Percentiles rank a stretch among this genome's conserved stretches.
Evolutionary conservation across 2,797 vertebrate species (phyloP).

Genomic region (Cryptoprocta ferox): DNA sequence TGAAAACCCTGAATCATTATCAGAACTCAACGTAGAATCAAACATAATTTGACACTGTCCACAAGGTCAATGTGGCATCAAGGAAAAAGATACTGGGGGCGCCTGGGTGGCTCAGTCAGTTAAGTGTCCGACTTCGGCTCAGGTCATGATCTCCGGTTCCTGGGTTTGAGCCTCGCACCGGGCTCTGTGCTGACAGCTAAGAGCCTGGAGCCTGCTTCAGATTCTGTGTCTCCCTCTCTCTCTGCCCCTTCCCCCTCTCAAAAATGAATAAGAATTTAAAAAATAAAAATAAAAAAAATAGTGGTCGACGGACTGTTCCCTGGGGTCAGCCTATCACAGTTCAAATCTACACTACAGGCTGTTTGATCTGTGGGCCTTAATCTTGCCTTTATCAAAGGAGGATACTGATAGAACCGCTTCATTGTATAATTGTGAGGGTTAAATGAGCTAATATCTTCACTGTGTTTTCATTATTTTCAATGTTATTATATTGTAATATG

Average conservation of each 20-base stretch:
- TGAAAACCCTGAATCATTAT: not conserved
- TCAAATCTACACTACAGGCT: not conserved
- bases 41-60: not conserved
- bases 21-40: not conserved
- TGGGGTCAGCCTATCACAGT: not conserved
- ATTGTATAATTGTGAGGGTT: not conserved
- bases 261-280: no score
- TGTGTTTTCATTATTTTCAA: not conserved
- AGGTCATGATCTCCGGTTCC: no score
- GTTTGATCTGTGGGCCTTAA: not conserved
- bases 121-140: no score
- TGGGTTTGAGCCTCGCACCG: no score
- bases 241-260: no score
- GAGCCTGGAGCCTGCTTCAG: no score
- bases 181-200: no score
- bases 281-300: not conserved
- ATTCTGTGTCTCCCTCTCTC: no score
- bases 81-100: not conserved
- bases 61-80: not conserved
- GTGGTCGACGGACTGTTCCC: not conserved
- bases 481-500: not conserved
- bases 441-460: not conserved
- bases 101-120: no score
- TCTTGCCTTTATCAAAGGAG: not conserved
- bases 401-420: not conserved